Evolutionary conservation across 2,888 invertebrate genomes (phyloP).

Genomic region (Ophraella communa): DNA sequence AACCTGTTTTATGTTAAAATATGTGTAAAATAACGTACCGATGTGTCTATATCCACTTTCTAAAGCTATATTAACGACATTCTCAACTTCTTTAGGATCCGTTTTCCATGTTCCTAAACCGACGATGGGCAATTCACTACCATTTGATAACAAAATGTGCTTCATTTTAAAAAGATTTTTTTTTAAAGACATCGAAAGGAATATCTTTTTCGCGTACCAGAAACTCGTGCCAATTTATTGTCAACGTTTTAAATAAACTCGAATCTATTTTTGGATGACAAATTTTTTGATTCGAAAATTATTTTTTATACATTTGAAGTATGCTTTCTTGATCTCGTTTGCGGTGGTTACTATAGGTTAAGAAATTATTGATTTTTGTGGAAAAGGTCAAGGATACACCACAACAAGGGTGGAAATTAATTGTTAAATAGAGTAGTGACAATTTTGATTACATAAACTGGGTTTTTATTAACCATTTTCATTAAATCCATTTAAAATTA

Average conservation of each 20-base stretch:
- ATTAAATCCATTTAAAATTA: too few relatives aligned
- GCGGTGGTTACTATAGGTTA: neutral
- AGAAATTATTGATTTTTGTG: constrained; percentile 39
- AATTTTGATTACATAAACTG: too few relatives aligned
- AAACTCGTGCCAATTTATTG: constrained; percentile 12
- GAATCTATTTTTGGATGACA: constrained; percentile 17
- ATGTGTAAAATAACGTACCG: constrained; percentile 45
- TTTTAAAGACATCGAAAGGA: neutral
- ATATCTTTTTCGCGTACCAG: constrained; percentile 6
- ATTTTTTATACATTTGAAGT: constrained; percentile 3
- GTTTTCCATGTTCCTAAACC: constrained; percentile 80
- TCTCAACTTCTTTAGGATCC: constrained; percentile 69
- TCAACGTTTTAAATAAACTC: constrained; percentile 9
- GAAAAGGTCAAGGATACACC: constrained; percentile 15
- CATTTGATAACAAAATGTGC: constrained; percentile 60
- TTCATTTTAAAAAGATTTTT: constrained; percentile 53
- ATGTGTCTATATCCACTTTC: constrained; percentile 76
- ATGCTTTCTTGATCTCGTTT: constrained; percentile 9
- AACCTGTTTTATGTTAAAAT: neutral
- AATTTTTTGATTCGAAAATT: constrained; percentile 7
- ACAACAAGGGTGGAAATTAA: neutral
- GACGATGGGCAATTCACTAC: constrained; percentile 69
- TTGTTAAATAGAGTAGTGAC: too few relatives aligned
- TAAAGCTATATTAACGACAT: constrained; percentile 69
- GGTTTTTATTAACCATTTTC: too few relatives aligned